phyloP scores from a whole-genome alignment of 2,797 vertebrate species.

The Myotis findleyi region DNA sequence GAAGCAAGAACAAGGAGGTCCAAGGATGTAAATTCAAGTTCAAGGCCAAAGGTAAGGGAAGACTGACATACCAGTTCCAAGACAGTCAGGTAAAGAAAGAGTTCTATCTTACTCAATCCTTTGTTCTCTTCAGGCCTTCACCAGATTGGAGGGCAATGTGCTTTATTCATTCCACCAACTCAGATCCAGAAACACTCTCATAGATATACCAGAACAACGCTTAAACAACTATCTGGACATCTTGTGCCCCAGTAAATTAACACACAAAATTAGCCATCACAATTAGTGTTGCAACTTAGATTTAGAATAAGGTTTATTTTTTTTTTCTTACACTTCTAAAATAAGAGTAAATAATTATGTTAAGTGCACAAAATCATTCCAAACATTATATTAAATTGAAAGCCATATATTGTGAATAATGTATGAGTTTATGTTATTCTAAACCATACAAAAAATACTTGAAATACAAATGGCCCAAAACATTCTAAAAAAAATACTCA shows the following conservation, averaged over 20 bases:
- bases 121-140: neutral
- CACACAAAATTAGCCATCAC: neutral
- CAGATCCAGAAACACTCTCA: neutral
- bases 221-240: neutral
- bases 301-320: neutral
- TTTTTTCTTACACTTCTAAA: neutral
- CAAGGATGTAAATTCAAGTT: neutral
- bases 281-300: neutral
- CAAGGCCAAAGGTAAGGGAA: neutral
- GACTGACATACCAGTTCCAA: neutral
- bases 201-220: neutral
- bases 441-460: neutral
- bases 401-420: neutral
- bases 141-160: neutral
- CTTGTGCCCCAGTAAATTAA: neutral
- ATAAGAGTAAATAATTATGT: neutral
- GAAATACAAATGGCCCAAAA: neutral
- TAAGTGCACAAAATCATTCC: neutral
- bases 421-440: neutral
- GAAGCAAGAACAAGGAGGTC: neutral
- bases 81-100: neutral
- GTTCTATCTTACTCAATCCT: neutral
- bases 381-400: neutral
- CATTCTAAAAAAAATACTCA: neutral
- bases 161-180: neutral